Base-by-base conservation (phyloP, 2,888 invertebrate genomes). In the Ophraella communa region DNA sequence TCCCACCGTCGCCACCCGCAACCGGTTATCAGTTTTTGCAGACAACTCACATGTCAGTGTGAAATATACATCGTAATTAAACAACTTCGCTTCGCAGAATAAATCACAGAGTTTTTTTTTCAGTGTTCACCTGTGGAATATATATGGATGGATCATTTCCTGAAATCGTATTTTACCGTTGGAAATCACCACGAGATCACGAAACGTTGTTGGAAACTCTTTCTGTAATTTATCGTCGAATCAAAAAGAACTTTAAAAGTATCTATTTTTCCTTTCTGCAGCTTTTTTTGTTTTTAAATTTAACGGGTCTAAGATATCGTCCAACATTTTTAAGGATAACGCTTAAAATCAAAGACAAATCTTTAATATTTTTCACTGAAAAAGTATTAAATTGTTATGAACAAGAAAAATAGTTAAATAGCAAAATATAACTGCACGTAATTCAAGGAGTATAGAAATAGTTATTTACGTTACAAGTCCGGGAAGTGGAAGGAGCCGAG, bases 31-130 rank as follows among this genome's bases (percentile, higher is more conserved):
- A 30, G 57, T 33, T 57, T 49, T 49, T 57, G 45, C 47, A 62
- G 67, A 64, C 55, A 55, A 39, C 54, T 58, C 69, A 65, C 65
- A 69, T 64, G 70, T 65, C 70, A 64, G 56, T 42, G 60, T 69
- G 65, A 70, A 69, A 69, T 70, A 70, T 69, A 71, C 66, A 67
- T 65, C 63, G 72, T 69, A 72, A 72, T 72, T 72, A 72, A 72
- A 68, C 72, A 69, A 64, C 64, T 58, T 44, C 65, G 62, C 62
- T 61, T 62, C 55, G 56, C 44, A 64, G 61, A 66, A 70, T 71
- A 71, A 71, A 71, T 71, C 71, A 68, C 45, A 60, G 55, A n/a
- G 5, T 61, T 62, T 70, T 71, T 72, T 71, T 69, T 61, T 51
- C 59, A 55, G 64, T 64, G 65, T 68, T 71, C 72, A 72, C 72